Evolutionary conservation across 2,888 invertebrate species (phyloP), one percentile per base, ranked within the genome.

Genomic region (Tanytarsus gracilentus): DNA sequence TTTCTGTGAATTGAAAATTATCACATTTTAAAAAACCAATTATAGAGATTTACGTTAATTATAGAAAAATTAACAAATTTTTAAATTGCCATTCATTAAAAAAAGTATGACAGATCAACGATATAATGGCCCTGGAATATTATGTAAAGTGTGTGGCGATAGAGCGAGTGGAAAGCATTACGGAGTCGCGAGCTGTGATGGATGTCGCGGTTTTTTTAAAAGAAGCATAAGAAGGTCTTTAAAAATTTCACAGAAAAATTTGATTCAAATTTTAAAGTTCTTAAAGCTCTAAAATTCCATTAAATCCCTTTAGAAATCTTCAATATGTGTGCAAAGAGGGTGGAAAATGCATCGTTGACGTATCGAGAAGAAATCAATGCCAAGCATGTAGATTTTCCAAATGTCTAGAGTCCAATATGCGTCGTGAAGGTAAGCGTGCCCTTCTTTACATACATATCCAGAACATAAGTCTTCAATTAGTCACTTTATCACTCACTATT

Each of bases 171-270:
- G 79, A 18, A 44, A 44, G 18, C 44, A 44, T 44, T 44, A 44
- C 23, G 44, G 93, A 0, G 84, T 84, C 21, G 78, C 83, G 5
- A 81, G 81, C 61, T 85, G 84, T 69, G 88, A 88, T 71, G 88
- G 88, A 30, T 94, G 93, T 71, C 77, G 95, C 55, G 95, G 95
- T 4, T 95, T 96, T 77, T 96, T 96, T 78, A 96, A 95, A 72
- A 77, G 94, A 65, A 90, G 90, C 69, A 92, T 95, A 66, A 78
- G 95, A 70, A 82, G 88, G 87, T 87, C 76, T 60, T 27, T 21
- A 39, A 48, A 61, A 33, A 36, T 52, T 62, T 62, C 52, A 29
- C 25, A 44, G 39, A 16, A 23, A 29, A 52, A 63, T 63, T 49
- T 49, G 33, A 29, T 44, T 18, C 21, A 58, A 50, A 21, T 36